Evolutionary conservation across 1,140 invertebrate genomes (phyloP), one percentile per base, ranked within the genome.

Genomic region (Mya arenaria): DNA sequence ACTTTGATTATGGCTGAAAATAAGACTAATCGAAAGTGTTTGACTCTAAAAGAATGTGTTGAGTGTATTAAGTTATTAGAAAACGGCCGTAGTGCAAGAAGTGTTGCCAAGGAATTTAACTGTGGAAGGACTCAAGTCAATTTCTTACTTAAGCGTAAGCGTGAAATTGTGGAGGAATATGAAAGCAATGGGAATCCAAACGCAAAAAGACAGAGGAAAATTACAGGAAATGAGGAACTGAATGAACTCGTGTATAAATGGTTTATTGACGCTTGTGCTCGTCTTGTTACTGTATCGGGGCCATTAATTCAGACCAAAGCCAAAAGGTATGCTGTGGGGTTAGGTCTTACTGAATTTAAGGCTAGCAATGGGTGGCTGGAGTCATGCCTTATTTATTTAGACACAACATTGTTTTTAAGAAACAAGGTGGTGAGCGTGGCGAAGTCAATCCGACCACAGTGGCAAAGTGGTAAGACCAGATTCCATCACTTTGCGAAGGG

Each of bases 351-450:
- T 13, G 34, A 77, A 56, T 85, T 86, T 44, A 84, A 87, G 28
- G 85, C 82, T 17, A 88, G 89, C 19, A 83, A 89, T 34, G 81
- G 85, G 2, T 84, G 77, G 69, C 25, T 83, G 28, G 56, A 69
- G 36, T 62, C 37, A 6, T 6, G 6, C n/a, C n/a, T 48, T n/a
- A n/a, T n/a, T n/a, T n/a, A n/a, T n/a, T n/a, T n/a, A 58, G 84
- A 48, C 41, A 85, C 52, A 72, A 60, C 36, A 66, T 85, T 25
- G 34, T 52, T 6, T 82, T 56, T n/a, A 66, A 56, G 28, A 85
- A 30, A 28, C 56, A 72, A 68, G 58, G 72, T 68, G 79, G 84
- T 30, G 84, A 85, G 37, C n/a, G 72, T 17, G 79, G 72, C 15
- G 79, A 72, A 71, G 84, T 85, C 0, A 75, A 82, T 17, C 13